phyloP scores from a whole-genome alignment of 2,113 vertebrate species.

The Brachypodius melanocephalos region DNA sequence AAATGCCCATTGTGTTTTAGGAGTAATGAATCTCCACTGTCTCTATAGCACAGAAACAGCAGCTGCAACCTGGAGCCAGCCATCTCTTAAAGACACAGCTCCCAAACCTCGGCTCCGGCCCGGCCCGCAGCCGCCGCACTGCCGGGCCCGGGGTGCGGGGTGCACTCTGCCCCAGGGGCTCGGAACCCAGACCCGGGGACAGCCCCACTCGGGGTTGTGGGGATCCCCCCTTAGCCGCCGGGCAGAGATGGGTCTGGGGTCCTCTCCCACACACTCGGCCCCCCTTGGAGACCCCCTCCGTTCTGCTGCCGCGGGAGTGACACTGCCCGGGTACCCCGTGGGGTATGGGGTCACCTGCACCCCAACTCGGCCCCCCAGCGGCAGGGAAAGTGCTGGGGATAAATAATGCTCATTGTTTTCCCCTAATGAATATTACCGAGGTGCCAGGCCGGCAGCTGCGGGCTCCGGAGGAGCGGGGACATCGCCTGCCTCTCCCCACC shows the following conservation, averaged over 20 bases:
- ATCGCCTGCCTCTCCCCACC: not conserved
- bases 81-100: slow-evolving; percentile 98
- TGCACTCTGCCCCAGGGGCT: not conserved
- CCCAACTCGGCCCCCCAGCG: not conserved
- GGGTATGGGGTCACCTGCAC: slow-evolving; percentile 11
- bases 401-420: slow-evolving; percentile 58
- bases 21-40: slow-evolving; percentile 99
- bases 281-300: not conserved
- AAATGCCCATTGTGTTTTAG: slow-evolving; percentile 99
- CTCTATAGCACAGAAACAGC: slow-evolving; percentile 89
- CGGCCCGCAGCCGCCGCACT: not conserved
- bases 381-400: not conserved
- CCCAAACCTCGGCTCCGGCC: slow-evolving; percentile 1
- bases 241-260: not conserved
- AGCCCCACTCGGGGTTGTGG: not conserved
- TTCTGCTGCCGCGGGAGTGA: not conserved
- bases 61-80: slow-evolving; percentile 95
- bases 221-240: not conserved
- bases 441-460: slow-evolving; percentile 45
- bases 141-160: not conserved
- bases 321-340: not conserved
- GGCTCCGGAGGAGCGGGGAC: not conserved
- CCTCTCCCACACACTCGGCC: not conserved
- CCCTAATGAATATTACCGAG: slow-evolving; percentile 47
- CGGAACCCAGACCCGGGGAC: not conserved